phyloP scores from a whole-genome alignment of 2,888 invertebrate species.

The Stenolophus ochropezus region DNA sequence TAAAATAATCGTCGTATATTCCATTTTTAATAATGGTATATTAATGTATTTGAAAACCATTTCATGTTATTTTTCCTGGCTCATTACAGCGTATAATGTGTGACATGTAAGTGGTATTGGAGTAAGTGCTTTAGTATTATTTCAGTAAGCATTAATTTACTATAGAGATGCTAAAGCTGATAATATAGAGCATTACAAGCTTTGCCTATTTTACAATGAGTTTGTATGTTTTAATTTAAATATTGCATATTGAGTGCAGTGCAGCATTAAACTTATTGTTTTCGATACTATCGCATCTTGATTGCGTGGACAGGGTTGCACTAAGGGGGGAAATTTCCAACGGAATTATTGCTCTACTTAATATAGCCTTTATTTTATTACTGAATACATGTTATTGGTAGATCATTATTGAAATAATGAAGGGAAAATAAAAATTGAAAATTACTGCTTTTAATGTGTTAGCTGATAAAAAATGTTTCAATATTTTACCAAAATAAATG shows the following conservation, averaged over 20 bases:
- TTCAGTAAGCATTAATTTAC: not conserved
- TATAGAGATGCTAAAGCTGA: not conserved
- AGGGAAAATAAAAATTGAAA: no score
- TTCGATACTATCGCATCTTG: slow-evolving; percentile 18
- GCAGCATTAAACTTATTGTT: not conserved
- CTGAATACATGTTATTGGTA: no score
- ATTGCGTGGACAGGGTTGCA: slow-evolving; percentile 5
- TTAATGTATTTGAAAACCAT: not conserved
- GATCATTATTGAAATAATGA: no score
- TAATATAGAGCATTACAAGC: slow-evolving; percentile 5
- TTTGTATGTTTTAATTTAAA: slow-evolving; percentile 18
- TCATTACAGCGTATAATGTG: not conserved
- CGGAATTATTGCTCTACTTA: no score
- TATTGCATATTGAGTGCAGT: slow-evolving; percentile 7
- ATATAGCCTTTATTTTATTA: no score
- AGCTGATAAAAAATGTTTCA: no score
- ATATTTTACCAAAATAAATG: no score
- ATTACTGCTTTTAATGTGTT: no score
- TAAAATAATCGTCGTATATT: no score
- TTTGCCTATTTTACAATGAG: slow-evolving; percentile 20
- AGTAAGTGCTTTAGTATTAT: not conserved
- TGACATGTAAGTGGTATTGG: not conserved
- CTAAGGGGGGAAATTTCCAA: not conserved
- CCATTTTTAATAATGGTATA: not conserved
- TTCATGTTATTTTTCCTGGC: not conserved